A percentile compares a stretch with the other conserved stretches of the same genome.
phyloP scores from a whole-genome alignment of 2,888 invertebrate genomes.

The Campopleginae sp. region DNA sequence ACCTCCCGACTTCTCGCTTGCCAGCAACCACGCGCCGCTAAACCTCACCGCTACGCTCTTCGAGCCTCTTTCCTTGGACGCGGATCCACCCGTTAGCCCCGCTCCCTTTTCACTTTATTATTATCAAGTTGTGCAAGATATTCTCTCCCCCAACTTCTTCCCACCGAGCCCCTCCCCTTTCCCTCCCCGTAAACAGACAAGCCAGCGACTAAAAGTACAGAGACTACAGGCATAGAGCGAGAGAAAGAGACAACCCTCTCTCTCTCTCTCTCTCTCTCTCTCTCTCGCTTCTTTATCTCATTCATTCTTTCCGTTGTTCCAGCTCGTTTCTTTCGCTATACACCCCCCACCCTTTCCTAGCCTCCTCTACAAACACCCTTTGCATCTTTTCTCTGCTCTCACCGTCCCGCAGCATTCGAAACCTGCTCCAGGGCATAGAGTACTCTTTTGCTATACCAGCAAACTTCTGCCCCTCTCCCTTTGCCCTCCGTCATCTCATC shows the following conservation, averaged over 20 bases:
- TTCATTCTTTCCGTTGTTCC: slow-evolving; percentile 54
- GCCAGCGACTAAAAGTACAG: slow-evolving; percentile 38
- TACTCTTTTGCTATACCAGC: slow-evolving; percentile 49
- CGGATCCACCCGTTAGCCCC: slow-evolving; percentile 28
- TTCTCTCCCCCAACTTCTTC: slow-evolving; percentile 34
- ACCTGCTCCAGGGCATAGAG: slow-evolving; percentile 55
- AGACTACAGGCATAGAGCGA: slow-evolving; percentile 42
- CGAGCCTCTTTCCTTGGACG: slow-evolving; percentile 17
- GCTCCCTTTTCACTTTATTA: slow-evolving; percentile 83
- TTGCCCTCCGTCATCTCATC: slow-evolving; percentile 57
- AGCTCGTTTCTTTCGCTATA: slow-evolving; percentile 40
- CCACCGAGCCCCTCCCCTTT: slow-evolving; percentile 10
- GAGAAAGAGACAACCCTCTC: slow-evolving; percentile 59
- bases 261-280: slow-evolving; percentile 60
- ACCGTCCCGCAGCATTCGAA: slow-evolving; percentile 70
- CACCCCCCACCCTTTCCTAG: background rate
- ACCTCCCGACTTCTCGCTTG: slow-evolving; percentile 42
- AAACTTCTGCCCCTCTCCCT: slow-evolving; percentile 25
- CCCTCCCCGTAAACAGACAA: slow-evolving; percentile 41
- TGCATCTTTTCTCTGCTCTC: slow-evolving; percentile 11
- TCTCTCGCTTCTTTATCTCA: slow-evolving; percentile 64
- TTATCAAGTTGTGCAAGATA: slow-evolving; percentile 81
- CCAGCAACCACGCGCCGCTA: slow-evolving; percentile 64
- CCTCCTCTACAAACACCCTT: slow-evolving; percentile 20
- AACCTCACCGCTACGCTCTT: slow-evolving; percentile 41